These are phyloP conservation scores for Microctonus aethiopoides DNA, from an alignment of 2,888 invertebrate genomes.

Conservation along the genomic window DNA sequence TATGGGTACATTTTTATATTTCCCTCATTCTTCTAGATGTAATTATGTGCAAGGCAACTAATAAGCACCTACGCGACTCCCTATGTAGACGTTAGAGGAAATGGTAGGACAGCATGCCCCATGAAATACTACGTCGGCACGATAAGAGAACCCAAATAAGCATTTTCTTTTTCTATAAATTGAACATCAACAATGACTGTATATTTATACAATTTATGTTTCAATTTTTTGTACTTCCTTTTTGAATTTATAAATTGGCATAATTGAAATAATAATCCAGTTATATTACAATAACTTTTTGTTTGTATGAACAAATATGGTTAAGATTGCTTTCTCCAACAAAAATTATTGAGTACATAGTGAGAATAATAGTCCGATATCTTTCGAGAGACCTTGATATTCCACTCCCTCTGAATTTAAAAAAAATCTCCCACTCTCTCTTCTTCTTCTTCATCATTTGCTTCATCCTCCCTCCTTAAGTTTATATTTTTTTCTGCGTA, in stretches of 20 bases:
- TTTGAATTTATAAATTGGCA: background rate
- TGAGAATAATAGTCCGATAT: background rate
- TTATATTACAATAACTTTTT: slow-evolving; percentile 17
- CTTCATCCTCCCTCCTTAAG: background rate
- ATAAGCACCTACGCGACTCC: slow-evolving; percentile 37
- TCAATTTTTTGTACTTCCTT: background rate
- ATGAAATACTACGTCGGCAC: slow-evolving; percentile 8
- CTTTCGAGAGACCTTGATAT: background rate
- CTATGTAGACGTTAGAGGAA: slow-evolving; percentile 28
- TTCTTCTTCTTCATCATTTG: background rate
- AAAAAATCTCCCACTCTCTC: background rate
- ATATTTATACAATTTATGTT: background rate
- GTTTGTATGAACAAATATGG: slow-evolving; percentile 25
- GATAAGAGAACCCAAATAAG: background rate
- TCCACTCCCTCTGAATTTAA: background rate
- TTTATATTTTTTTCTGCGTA: background rate
- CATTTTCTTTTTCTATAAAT: background rate
- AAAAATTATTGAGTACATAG: background rate
- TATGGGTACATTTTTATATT: slow-evolving; percentile 28
- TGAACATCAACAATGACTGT: background rate
- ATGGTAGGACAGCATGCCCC: background rate
- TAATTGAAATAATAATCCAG: slow-evolving; percentile 3
- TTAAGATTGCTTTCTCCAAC: slow-evolving; percentile 2
- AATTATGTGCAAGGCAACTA: slow-evolving; percentile 34
- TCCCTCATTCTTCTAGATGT: slow-evolving; percentile 19